phyloP scores from a whole-genome alignment of 1,140 invertebrate species.

The Meteorus sp. region DNA sequence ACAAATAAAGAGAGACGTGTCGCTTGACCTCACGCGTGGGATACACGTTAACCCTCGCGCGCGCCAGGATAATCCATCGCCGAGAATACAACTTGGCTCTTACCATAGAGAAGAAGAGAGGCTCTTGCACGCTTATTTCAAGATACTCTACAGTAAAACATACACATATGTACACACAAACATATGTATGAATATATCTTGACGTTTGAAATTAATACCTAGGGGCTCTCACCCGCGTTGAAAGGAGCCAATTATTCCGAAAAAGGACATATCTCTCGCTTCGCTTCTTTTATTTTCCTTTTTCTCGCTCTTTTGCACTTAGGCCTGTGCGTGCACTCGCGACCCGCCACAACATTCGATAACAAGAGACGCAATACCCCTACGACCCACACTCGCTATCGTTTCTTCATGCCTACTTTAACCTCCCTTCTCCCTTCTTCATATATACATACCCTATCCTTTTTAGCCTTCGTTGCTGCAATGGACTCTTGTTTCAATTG shows the following conservation, averaged over 20 bases:
- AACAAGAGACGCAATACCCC: constrained; percentile 27
- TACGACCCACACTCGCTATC: constrained; percentile 8
- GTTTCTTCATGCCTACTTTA: too few species aligned
- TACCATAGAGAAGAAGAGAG: background rate
- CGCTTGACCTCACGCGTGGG: constrained; percentile 17
- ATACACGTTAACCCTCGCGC: constrained; percentile 15
- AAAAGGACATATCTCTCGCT: constrained; percentile 24
- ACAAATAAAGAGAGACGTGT: constrained; percentile 9
- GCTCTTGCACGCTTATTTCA: background rate
- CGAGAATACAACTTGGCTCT: background rate
- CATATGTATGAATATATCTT: constrained; percentile 4
- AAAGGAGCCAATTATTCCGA: constrained; percentile 31
- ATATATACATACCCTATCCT: background rate
- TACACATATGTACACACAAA: constrained; percentile 6
- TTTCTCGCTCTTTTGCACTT: too few species aligned
- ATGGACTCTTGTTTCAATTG: background rate
- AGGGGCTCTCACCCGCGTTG: constrained; percentile 15
- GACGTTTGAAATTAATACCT: constrained; percentile 29
- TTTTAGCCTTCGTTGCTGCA: constrained; percentile 2
- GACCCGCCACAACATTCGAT: constrained; percentile 23
- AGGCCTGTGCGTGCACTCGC: too few species aligned
- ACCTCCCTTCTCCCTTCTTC: background rate
- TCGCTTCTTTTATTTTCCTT: too few species aligned
- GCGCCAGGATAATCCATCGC: constrained; percentile 26
- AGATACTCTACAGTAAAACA: background rate